These are phyloP conservation scores for Phrynosoma platyrhinos DNA, from an alignment of 2,113 vertebrate species.

Conservation along the genomic window DNA sequence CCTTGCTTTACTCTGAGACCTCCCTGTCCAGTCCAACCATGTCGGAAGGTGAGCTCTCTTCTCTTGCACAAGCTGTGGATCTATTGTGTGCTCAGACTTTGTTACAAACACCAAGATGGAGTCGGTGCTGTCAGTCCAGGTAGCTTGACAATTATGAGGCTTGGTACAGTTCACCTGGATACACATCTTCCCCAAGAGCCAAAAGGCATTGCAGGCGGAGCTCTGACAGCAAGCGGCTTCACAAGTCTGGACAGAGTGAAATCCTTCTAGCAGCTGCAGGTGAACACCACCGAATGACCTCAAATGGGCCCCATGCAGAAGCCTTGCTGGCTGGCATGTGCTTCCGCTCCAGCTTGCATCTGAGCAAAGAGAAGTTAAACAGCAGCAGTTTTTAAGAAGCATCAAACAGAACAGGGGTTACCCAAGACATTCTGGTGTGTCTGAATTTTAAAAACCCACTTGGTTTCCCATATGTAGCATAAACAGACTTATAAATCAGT, in stretches of 20 bases:
- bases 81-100: constrained; percentile 61
- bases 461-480: neutral
- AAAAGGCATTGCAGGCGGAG: constrained; percentile 78
- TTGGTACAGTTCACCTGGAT: constrained; percentile 78
- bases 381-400: constrained; percentile 37
- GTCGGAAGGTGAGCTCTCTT: constrained; percentile 43
- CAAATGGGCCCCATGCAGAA: constrained; percentile 69
- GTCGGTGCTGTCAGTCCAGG: constrained; percentile 62
- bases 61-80: constrained; percentile 35
- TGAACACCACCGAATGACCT: constrained; percentile 68
- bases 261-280: constrained; percentile 72
- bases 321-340: constrained; percentile 64
- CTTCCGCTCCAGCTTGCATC: constrained; percentile 73
- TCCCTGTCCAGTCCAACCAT: constrained; percentile 52
- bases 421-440: neutral
- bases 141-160: constrained; percentile 65
- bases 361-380: constrained; percentile 67
- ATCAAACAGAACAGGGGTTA: neutral
- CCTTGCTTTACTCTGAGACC: constrained; percentile 36
- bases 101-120: constrained; percentile 77
- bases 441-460: neutral
- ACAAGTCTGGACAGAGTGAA: constrained; percentile 73
- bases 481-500: neutral
- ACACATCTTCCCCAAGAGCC: constrained; percentile 79
- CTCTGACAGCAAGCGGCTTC: constrained; percentile 78